Base-by-base conservation (phyloP, 2,113 vertebrate species). In the Rattus rattus region DNA sequence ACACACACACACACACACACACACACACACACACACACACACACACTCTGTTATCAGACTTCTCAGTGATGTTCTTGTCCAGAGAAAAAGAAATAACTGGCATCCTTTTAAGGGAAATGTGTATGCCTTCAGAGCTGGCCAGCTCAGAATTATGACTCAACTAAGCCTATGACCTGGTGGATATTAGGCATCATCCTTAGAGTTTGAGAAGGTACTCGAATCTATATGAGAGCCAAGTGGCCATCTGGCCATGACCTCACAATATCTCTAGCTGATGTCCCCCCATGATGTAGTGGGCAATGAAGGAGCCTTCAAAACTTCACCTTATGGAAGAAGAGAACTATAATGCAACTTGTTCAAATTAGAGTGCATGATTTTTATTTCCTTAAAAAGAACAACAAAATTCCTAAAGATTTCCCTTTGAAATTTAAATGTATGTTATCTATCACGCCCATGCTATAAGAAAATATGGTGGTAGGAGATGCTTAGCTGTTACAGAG, bases 301-400 rank as follows among this genome's bases (percentile, higher is more conserved):
- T 73, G 36, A 83, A 5, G 30, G 84, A 17, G 20, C 8, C 33
- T 24, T n/a, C 73, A 1, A 28, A 94, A 89, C 28, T 90, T 61
- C 43, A 81, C 24, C 9, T 39, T 69, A 70, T 4, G 52, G 19
- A 56, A 39, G 59, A 88, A 13, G 26, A 90, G 4, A 67, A 28
- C n/a, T 59, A 11, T n/a, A 54, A 36, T 8, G n/a, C n/a, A 88
- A 87, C 73, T 49, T 80, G 33, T 47, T 81, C 56, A 49, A 19
- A 61, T 67, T 39, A 30, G 70, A 85, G 56, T 33, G 69, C 13
- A 39, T 22, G 67, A 28, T 36, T 47, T n/a, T 20, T 9, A 47
- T 77, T 94, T 98, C 88, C 85, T 94, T 49, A 43, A 80, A 93
- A 88, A 93, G 36, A 65, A 30, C 47, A 81, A 36, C 26, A 54